Conservation (phyloP, 92 coral and sea anemone genomes). For the Phenganax stokvisi region DNA sequence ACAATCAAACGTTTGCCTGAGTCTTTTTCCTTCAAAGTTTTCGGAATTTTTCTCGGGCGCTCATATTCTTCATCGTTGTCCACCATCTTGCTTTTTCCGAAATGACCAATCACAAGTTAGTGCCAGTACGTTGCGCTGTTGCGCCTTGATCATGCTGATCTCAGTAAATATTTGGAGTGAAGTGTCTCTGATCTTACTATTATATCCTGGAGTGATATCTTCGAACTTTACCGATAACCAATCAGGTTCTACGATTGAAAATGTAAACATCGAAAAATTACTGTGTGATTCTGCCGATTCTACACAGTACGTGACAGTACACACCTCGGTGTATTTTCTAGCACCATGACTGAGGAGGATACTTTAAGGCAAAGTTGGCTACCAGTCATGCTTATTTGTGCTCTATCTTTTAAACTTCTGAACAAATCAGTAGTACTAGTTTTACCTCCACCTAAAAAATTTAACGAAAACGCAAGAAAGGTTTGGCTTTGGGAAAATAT, state of each 20-base stretch:
- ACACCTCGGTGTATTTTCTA: too few species aligned
- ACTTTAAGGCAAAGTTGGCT: background rate
- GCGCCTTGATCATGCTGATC: background rate
- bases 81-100: constrained; percentile 49
- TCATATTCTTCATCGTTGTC: constrained; percentile 65
- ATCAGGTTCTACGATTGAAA: background rate
- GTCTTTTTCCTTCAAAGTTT: constrained; percentile 85
- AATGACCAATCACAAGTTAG: constrained; percentile 26
- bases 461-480: constrained; percentile 28
- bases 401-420: background rate
- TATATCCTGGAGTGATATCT: background rate
- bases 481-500: constrained; percentile 68
- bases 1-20: constrained; percentile 87
- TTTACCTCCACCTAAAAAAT: constrained; percentile 22
- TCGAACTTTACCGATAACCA: background rate
- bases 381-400: background rate
- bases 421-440: constrained; percentile 1
- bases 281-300: too few species aligned
- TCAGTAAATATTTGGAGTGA: background rate
- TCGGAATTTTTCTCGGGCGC: constrained; percentile 77
- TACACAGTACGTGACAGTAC: too few species aligned
- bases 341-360: background rate
- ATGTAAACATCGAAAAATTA: too few species aligned
- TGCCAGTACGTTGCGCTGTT: background rate
- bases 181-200: too few species aligned